These are phyloP conservation scores for Anolis apletophallus DNA, from an alignment of 2,797 vertebrate genomes.

Conservation along the genomic window DNA sequence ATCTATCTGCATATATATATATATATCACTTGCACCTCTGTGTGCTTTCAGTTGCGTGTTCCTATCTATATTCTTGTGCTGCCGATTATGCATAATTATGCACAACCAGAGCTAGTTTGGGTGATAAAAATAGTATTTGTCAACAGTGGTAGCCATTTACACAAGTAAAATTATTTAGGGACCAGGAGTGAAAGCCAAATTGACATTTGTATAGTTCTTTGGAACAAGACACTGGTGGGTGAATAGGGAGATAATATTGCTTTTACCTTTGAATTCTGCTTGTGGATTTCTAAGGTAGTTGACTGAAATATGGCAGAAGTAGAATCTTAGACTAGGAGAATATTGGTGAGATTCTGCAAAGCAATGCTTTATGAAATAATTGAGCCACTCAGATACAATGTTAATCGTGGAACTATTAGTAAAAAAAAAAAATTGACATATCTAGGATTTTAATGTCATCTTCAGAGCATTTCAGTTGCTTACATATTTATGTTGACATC, in stretches of 20 bases:
- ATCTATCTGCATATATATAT: not conserved
- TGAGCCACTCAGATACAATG: not conserved
- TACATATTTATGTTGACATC: constrained; percentile 27
- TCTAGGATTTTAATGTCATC: not conserved
- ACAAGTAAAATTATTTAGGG: constrained; percentile 47
- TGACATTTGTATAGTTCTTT: constrained; percentile 10
- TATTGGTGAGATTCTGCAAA: not conserved
- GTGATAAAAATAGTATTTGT: constrained; percentile 24
- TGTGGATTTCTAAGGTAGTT: not conserved
- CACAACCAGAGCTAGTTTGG: not conserved
- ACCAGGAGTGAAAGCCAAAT: constrained; percentile 34
- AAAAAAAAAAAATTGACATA: not conserved
- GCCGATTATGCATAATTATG: not conserved
- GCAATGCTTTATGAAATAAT: not conserved
- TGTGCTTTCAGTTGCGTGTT: not conserved
- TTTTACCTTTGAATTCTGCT: not conserved
- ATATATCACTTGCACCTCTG: not conserved
- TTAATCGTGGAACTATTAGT: not conserved
- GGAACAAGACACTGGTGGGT: not conserved
- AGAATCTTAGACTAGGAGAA: not conserved
- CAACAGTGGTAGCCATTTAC: constrained; percentile 16
- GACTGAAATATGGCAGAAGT: not conserved
- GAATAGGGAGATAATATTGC: not conserved
- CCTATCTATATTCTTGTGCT: not conserved
- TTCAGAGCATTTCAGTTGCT: constrained; percentile 15